phyloP scores from a whole-genome alignment of 2,797 vertebrate species.

The Falco naumanni region DNA sequence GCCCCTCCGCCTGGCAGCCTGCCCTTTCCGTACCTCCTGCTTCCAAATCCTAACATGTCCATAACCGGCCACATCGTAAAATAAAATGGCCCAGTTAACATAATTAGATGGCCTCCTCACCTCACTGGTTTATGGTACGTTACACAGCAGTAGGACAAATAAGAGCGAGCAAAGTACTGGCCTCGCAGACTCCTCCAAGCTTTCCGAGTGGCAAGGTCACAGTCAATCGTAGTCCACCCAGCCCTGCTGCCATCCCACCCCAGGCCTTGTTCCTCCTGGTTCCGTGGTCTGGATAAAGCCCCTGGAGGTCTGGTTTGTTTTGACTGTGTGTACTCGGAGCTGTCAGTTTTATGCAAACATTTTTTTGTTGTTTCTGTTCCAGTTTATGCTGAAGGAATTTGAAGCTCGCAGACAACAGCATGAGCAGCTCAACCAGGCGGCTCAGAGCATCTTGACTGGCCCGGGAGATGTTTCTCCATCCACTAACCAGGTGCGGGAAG shows the following conservation, averaged over 20 bases:
- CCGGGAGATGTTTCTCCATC: constrained; percentile 83
- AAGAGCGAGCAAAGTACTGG: constrained; percentile 6
- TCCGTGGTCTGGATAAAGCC: background rate
- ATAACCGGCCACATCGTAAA: background rate
- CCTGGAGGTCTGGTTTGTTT: constrained; percentile 68
- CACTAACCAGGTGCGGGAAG: constrained; percentile 83
- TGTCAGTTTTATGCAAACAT: constrained; percentile 73
- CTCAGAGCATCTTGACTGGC: constrained; percentile 88
- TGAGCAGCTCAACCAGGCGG: constrained; percentile 91
- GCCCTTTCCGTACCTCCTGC: background rate
- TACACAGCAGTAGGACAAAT: background rate
- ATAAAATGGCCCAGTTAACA: background rate
- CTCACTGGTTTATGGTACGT: background rate
- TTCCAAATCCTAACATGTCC: background rate
- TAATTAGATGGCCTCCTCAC: background rate
- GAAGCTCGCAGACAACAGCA: constrained; percentile 92
- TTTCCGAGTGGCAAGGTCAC: constrained; percentile 23
- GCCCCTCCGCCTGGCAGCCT: background rate
- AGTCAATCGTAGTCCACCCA: background rate
- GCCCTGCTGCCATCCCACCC: background rate
- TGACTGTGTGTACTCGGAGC: constrained; percentile 64
- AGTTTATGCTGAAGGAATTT: constrained; percentile 99
- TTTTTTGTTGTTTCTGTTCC: constrained; percentile 71
- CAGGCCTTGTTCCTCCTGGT: constrained; percentile 28
- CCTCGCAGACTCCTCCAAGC: background rate